These are phyloP conservation scores for Channa maculata DNA, from an alignment of 2,113 vertebrate species.

Conservation along the genomic window DNA sequence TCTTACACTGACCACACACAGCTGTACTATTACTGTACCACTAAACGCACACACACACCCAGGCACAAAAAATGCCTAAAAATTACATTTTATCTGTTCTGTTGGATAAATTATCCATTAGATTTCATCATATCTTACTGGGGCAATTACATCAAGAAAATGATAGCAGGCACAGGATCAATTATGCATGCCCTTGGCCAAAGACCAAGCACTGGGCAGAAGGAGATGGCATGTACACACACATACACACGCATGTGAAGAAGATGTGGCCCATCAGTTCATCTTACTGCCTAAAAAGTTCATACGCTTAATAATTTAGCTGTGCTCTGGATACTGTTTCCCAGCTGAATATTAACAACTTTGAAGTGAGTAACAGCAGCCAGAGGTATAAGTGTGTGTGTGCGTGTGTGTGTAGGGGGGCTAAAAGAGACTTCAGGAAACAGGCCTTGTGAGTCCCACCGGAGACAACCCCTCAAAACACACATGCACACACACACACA, in stretches of 20 bases:
- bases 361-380: constrained; percentile 93
- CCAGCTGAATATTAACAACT: constrained; percentile 99
- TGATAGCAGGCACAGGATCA: constrained; percentile 96
- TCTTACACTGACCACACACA: constrained; percentile 30
- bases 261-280: constrained; percentile 99
- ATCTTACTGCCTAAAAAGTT: constrained; percentile 99
- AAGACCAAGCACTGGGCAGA: constrained; percentile 95
- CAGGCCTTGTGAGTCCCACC: constrained; percentile 83
- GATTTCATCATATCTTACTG: constrained; percentile 99
- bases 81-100: constrained; percentile 82
- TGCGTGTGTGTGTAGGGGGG: constrained; percentile 63
- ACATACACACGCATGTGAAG: constrained; percentile 74
- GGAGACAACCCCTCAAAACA: constrained; percentile 77
- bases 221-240: constrained; percentile 88
- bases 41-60: constrained; percentile 12
- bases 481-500: constrained; percentile 53
- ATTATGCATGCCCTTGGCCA: constrained; percentile 99
- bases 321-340: constrained; percentile 99
- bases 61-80: constrained; percentile 45
- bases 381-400: constrained; percentile 76
- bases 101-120: constrained; percentile 96
- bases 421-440: constrained; percentile 87
- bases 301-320: constrained; percentile 99
- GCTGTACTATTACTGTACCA: not conserved
- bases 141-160: constrained; percentile 99